These are phyloP conservation scores for Lithophane semibrunnea DNA, from an alignment of 2,888 invertebrate genomes.

Conservation along the genomic window DNA sequence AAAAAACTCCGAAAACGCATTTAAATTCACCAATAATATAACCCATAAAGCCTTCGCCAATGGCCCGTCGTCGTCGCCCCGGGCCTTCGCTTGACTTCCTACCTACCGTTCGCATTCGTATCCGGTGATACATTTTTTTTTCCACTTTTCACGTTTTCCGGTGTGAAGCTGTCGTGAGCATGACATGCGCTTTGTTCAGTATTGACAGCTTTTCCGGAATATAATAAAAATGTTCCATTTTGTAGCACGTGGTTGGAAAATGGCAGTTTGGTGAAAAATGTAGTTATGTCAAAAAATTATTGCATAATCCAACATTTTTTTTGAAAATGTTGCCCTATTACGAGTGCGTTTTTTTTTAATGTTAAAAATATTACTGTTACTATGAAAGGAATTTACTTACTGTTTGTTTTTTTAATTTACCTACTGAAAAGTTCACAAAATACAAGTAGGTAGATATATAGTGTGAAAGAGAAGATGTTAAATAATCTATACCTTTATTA, in stretches of 20 bases:
- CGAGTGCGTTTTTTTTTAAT: no score
- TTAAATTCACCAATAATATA: not conserved
- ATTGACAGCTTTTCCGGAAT: constrained; percentile 38
- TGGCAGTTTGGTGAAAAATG: not conserved
- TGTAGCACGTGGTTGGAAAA: constrained; percentile 25
- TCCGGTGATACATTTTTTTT: constrained; percentile 67
- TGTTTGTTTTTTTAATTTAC: no score
- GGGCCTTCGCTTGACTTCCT: constrained; percentile 71
- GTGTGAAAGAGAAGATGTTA: no score
- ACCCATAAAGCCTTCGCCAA: not conserved
- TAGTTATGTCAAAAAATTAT: no score
- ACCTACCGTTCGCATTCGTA: constrained; percentile 67
- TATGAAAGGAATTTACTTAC: no score
- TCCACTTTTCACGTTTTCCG: constrained; percentile 73
- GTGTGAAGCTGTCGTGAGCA: constrained; percentile 66
- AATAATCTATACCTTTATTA: no score
- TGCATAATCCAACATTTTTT: no score
- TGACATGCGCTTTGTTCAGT: constrained; percentile 64
- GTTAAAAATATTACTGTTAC: no score
- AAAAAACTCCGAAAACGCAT: not conserved
- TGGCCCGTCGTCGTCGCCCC: constrained; percentile 45
- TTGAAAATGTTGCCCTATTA: no score
- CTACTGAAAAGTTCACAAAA: no score
- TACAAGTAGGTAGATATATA: no score
- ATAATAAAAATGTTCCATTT: constrained; percentile 35